A percentile compares a stretch with the other conserved stretches of the same genome.
phyloP scores from a whole-genome alignment of 2,113 vertebrate species.

The Sinosuthora webbiana region DNA sequence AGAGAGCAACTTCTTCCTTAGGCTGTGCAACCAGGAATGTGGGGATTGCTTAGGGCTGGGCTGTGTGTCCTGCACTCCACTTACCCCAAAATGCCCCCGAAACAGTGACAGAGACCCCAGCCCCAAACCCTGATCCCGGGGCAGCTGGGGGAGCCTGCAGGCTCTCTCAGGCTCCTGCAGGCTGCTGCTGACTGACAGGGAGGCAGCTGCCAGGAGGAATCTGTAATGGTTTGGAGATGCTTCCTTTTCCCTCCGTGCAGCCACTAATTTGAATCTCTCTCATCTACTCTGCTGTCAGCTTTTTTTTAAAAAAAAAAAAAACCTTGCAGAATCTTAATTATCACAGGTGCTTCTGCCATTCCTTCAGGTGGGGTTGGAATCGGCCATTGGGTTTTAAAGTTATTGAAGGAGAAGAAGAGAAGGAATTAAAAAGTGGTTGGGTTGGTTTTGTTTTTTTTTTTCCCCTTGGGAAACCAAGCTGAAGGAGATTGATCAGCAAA shows the following conservation, averaged over 20 bases:
- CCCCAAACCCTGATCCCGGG: background rate
- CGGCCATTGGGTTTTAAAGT: background rate
- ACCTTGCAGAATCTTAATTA: background rate
- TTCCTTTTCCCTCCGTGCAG: background rate
- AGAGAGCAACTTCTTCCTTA: background rate
- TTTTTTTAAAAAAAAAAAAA: background rate
- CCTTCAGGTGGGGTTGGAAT: background rate
- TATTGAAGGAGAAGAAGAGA: background rate
- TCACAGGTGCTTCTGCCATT: background rate
- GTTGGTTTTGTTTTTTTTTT: background rate
- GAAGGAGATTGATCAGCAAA: background rate
- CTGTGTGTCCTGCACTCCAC: background rate
- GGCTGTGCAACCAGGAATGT: background rate
- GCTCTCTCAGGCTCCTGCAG: background rate
- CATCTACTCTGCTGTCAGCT: background rate
- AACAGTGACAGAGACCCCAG: background rate
- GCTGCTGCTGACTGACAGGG: background rate
- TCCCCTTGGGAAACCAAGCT: background rate
- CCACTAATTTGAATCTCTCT: conserved; percentile 16
- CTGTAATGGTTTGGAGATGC: background rate
- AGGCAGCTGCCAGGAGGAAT: background rate
- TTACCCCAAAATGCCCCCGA: background rate
- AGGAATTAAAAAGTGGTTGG: background rate
- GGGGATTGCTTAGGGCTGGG: background rate
- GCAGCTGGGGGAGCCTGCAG: background rate